These are phyloP conservation scores for Botia kubotai DNA, from an alignment of 2,797 vertebrate species.

Conservation along the genomic window DNA sequence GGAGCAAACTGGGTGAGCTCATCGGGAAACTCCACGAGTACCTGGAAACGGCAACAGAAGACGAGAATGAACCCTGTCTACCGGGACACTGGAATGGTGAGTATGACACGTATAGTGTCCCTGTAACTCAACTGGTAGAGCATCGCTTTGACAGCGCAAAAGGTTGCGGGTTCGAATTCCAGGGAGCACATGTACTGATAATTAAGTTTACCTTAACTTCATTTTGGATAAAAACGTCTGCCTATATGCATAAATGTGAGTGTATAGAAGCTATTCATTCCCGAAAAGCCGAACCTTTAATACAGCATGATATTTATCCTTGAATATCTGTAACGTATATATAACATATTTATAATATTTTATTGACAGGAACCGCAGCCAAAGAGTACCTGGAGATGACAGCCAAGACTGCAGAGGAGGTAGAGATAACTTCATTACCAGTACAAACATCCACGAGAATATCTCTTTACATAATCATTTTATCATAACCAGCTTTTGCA, in stretches of 20 bases:
- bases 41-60: slow-evolving; percentile 88
- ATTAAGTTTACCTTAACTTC: no score
- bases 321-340: no score
- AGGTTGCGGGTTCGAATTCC: no score
- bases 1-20: slow-evolving; percentile 92
- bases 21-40: slow-evolving; percentile 96
- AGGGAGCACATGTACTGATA: no score
- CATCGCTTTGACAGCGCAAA: no score
- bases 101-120: background rate
- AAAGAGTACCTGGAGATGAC: slow-evolving; percentile 58
- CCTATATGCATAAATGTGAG: no score
- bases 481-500: no score
- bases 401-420: slow-evolving; percentile 40
- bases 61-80: slow-evolving; percentile 81
- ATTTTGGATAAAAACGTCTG: no score
- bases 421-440: background rate
- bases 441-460: background rate
- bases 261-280: background rate
- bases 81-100: slow-evolving; percentile 69
- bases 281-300: background rate
- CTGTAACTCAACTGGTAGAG: no score
- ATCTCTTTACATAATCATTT: background rate
- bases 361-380: slow-evolving; percentile 43
- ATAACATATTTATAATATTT: background rate
- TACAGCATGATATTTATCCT: background rate